Evolutionary conservation across 1,140 invertebrate species (phyloP).

Genomic region (Piezodorus guildinii): DNA sequence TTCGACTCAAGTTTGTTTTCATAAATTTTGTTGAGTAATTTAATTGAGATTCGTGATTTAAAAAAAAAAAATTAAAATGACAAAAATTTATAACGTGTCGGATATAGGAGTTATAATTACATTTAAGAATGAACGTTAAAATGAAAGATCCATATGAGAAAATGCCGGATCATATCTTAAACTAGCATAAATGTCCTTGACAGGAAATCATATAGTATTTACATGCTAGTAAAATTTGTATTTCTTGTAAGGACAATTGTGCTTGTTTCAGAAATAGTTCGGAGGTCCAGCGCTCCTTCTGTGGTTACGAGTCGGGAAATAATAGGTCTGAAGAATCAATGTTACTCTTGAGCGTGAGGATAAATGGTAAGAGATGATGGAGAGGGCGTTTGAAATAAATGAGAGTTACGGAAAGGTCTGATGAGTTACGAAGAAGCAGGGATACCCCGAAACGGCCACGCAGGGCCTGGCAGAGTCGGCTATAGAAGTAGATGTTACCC

Average conservation of each 20-base stretch:
- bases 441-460: too few species aligned
- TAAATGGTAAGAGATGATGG: too few species aligned
- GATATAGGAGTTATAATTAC: too few species aligned
- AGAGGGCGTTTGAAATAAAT: too few species aligned
- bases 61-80: neutral
- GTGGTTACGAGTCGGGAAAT: too few species aligned
- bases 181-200: neutral
- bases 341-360: too few species aligned
- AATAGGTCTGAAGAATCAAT: too few species aligned
- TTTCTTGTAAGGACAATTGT: neutral
- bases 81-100: neutral
- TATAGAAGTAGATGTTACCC: neutral
- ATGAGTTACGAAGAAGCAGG: too few species aligned
- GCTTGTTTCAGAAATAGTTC: constrained; percentile 3
- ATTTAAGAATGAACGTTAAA: too few species aligned
- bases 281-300: neutral
- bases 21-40: constrained; percentile 11
- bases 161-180: neutral
- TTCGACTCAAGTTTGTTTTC: constrained; percentile 8
- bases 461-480: constrained; percentile 1
- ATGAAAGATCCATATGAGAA: too few species aligned
- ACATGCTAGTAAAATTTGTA: too few species aligned
- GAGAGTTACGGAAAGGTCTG: too few species aligned
- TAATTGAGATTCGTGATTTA: constrained; percentile 1
- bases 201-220: neutral